Evolutionary conservation across 1,140 invertebrate species (phyloP), one percentile per base, ranked within the genome.

Genomic region (Arion vulgaris): DNA sequence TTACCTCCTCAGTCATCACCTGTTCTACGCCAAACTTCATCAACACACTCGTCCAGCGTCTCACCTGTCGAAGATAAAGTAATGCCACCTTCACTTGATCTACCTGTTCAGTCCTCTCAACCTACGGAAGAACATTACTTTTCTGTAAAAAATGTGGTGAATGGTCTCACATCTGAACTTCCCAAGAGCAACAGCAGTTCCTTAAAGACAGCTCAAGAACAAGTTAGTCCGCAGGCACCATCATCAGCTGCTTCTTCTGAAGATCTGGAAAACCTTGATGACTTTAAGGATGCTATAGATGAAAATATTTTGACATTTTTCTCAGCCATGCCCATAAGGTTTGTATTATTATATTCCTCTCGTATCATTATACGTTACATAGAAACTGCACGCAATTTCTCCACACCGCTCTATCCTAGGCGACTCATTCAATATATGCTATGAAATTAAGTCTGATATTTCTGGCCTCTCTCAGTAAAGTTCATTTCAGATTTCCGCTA

Each of bases 231-330:
- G 26, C 38, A 32, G 26, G 32, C 62, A 32, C 62, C 17, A 32
- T 66, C 75, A 41, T 28, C 66, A 34, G 66, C 73, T 11, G 41
- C 73, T 28, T 82, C 72, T 28, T 82, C 71, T 1, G 72, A 83
- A 72, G 79, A 77, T 38, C 69, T 80, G 32, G 75, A 80, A 36
- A 75, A 49, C 32, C 41, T 62, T 19, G 83, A 85, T 45, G 87
- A 88, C 34, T 89, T 88, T 66, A 87, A 88, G 77, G 89, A 90
- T 87, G 88, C 89, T 51, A 87, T 90, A 71, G 89, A 89, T 87
- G 81, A 82, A 62, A 87, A 82, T 81, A 85, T 87, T 69, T 82
- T 86, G 36, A 90, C 89, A 17, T 90, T 90, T 86, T 90, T 90
- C 74, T 89, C 89, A n/a, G 80, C 66, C n/a, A 90, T 90, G 88